Base-by-base conservation (phyloP, 2,113 vertebrate genomes). In the Mugil cephalus region DNA sequence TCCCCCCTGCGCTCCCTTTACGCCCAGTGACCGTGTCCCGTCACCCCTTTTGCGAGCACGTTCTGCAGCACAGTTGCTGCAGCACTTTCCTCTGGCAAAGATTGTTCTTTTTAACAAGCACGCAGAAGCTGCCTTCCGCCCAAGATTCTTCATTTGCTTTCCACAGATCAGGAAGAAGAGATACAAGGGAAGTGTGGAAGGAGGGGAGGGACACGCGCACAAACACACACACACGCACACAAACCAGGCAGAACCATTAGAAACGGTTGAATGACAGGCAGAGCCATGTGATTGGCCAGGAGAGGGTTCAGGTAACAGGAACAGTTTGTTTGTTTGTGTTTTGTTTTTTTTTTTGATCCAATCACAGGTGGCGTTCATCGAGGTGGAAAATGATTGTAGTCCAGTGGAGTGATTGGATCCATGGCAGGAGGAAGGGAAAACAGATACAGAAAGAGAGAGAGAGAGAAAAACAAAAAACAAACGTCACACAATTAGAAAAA, bases 61-160 rank as follows among this genome's bases (percentile, higher is more conserved):
- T 99, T 97, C 96, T 98, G 95, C 98, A 99, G 95, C 97, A 99
- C 85, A 99, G 93, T 87, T 99, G 98, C 94, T 99, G 98, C 91
- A 99, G 96, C 89, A 98, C 98, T 93, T 98, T 99, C 92, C 98
- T 95, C 91, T 98, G 96, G 91, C 98, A 99, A 80, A 99, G 96
- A 94, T 98, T 98, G 95, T 99, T 99, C 96, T 98, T 99, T 98
- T 99, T 99, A 93, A 99, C 98, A 84, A 99, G 94, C 94, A 97
- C 96, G 94, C 98, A 99, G 96, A 99, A 99, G 93, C 97, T 96
- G 93, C 98, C 98, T 93, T 99, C 97, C 10, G 97, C 97, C 98
- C 97, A 99, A 91, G 97, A 96, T 92, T 97, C 96, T 97, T 98
- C 96, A 96, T 97, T 98, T 94, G 98, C 97, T 99, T 98, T 96